phyloP scores from a whole-genome alignment of 2,797 vertebrate species.

The Leptoclinus maculatus region DNA sequence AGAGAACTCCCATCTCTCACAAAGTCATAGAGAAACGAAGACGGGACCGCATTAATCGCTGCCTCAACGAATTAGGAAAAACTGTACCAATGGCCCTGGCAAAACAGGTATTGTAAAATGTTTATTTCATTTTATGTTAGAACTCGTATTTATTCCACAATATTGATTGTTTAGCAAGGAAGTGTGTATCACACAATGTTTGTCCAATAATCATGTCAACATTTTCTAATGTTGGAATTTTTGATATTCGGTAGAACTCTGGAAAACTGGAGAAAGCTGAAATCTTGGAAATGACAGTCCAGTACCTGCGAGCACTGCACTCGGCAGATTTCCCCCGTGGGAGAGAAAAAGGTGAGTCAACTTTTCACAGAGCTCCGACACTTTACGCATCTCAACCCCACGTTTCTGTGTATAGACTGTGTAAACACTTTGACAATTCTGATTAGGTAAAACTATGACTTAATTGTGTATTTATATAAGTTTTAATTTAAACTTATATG shows the following conservation, averaged over 20 bases:
- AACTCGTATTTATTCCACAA: neutral
- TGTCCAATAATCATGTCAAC: neutral
- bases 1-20: conserved; percentile 95
- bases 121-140: neutral
- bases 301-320: conserved; percentile 95
- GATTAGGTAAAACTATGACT: accelerated
- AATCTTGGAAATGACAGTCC: conserved; percentile 98
- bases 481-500: neutral
- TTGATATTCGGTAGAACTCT: conserved; percentile 86
- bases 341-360: conserved; percentile 91
- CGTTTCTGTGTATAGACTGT: neutral
- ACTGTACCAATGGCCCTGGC: conserved; percentile 96
- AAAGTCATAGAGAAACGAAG: conserved; percentile 97
- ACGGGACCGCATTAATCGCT: conserved; percentile 95
- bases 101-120: conserved; percentile 88
- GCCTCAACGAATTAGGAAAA: conserved; percentile 93
- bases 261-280: conserved; percentile 98
- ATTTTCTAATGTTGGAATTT: neutral
- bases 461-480: neutral
- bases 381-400: conserved; percentile 30
- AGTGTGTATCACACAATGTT: neutral
- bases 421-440: neutral
- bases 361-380: neutral
- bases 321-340: conserved; percentile 95
- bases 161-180: neutral